Base-by-base conservation (phyloP, 2,113 vertebrate genomes). In the Heloderma charlesbogerti region DNA sequence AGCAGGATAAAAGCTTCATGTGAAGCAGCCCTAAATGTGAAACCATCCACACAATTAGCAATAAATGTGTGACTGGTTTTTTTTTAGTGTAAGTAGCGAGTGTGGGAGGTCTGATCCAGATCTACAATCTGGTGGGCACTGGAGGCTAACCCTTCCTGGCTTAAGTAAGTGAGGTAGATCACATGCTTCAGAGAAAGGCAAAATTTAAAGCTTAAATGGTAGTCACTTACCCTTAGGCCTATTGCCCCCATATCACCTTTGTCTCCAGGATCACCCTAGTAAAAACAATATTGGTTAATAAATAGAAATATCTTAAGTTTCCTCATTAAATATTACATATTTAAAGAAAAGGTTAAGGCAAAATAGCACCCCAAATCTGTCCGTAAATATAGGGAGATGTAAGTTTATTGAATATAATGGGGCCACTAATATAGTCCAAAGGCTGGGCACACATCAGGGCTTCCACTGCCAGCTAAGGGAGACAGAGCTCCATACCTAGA, bases 261-360 rank as follows among this genome's bases (percentile, higher is more conserved):
- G 92, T 98, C 98, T 95, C 99, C 99, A 95, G 89, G 94, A 87
- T 99, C 99, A 51, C 99, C 99, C 99, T 99, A 90, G 77, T 82
- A 84, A 94, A 86, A 95, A 94, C 88, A 1, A 45, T n/a, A 92
- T 83, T 94, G 81, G 40, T 92, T 93, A 92, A 9, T 15, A 92
- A 40, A 37, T 1, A 67, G 48, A n/a, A 40, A 77, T 54, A n/a
- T 54, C 29, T 74, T 37, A 37, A 37, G 34, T 77, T 77, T 77
- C 37, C 29, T 6, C 66, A 81, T 81, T 74, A 82, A 51, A 25
- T 2, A n/a, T 66, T 79, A 22, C 34, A 87, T 77, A 87, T 37
- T 86, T 37, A 25, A 37, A 74, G 22, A 86, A 57, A 74, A 40
- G n/a, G 27, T 37, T 2, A 71, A 71, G 48, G n/a, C 6, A 48